Conservation (phyloP, 2,797 vertebrate species). For the Glyptemys insculpta region DNA sequence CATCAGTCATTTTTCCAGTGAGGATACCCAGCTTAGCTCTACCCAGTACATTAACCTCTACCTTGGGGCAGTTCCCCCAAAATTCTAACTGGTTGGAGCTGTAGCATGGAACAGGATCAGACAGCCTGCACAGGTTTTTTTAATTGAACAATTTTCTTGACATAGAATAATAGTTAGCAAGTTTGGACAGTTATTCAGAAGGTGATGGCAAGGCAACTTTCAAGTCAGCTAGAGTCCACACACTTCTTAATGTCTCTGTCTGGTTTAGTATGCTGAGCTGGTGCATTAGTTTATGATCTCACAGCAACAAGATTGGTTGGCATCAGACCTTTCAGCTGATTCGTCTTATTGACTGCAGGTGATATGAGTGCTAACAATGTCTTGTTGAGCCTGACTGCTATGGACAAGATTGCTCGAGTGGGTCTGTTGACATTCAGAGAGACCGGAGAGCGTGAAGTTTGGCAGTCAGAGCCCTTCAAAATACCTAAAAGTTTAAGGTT, state of each 20-base stretch:
- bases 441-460: neutral
- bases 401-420: neutral
- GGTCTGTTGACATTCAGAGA: neutral
- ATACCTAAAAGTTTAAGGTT: neutral
- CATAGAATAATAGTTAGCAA: neutral
- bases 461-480: neutral
- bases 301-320: accelerated
- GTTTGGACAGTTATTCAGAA: neutral
- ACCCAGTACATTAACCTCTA: neutral
- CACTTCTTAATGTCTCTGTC: neutral
- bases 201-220: neutral
- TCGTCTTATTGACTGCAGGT: neutral
- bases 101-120: neutral
- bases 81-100: neutral
- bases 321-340: neutral
- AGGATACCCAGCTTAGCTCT: neutral
- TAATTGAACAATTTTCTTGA: neutral
- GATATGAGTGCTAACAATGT: neutral
- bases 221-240: neutral
- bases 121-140: neutral
- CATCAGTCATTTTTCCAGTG: neutral
- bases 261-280: neutral
- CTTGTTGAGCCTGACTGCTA: neutral
- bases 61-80: neutral
- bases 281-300: neutral